Percentiles rank a stretch among this genome's conserved stretches.
phyloP scores from a whole-genome alignment of 2,888 invertebrate genomes.

The Alsophila aescularia region DNA sequence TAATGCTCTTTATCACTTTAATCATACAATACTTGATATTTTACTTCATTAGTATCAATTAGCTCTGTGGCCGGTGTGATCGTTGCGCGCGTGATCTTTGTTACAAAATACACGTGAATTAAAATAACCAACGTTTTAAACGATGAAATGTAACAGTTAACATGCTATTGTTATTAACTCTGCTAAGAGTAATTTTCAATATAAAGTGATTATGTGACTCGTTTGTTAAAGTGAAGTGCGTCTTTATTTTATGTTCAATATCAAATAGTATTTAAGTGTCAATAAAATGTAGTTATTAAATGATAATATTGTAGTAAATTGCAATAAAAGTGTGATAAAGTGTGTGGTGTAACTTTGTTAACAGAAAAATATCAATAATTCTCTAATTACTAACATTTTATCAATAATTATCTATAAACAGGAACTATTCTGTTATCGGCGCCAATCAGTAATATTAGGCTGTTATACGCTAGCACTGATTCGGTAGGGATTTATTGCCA shows the following conservation, averaged over 20 bases:
- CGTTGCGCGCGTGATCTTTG: slow-evolving; percentile 24
- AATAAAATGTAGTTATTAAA: too few species aligned
- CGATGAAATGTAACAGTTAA: not conserved
- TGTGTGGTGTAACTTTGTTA: not conserved
- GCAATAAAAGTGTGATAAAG: not conserved
- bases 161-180: not conserved
- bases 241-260: too few species aligned
- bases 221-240: too few species aligned
- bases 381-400: slow-evolving; percentile 8
- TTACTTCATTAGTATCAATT: slow-evolving; percentile 45
- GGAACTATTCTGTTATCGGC: slow-evolving; percentile 21
- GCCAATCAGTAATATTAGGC: slow-evolving; percentile 17
- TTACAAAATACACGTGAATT: slow-evolving; percentile 5
- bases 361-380: slow-evolving; percentile 13
- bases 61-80: slow-evolving; percentile 28
- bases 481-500: slow-evolving; percentile 10
- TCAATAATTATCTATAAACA: slow-evolving; percentile 21
- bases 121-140: not conserved
- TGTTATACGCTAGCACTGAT: slow-evolving; percentile 10
- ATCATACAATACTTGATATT: slow-evolving; percentile 41
- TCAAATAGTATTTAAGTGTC: too few species aligned
- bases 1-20: slow-evolving; percentile 50
- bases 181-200: not conserved
- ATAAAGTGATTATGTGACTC: not conserved
- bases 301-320: not conserved